Evolutionary conservation across 2,888 invertebrate species (phyloP), one percentile per base, ranked within the genome.

Genomic region (Mesorhabditis belari): DNA sequence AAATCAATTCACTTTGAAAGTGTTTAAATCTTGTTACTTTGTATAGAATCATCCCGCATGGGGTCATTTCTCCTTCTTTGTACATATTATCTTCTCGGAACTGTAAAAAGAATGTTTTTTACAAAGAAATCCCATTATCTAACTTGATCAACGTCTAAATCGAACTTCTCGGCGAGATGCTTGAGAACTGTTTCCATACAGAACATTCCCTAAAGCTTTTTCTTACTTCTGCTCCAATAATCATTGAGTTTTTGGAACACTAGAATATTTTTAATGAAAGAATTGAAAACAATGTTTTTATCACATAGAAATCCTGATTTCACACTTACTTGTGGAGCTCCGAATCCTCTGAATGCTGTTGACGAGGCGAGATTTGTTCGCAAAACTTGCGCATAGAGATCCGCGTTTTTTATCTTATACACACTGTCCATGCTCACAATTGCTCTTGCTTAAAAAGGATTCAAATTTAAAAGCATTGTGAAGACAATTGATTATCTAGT

Each of bases 291-390:
- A n/a, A n/a, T n/a, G n/a, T n/a, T n/a, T n/a, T n/a, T n/a, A n/a
- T n/a, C n/a, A n/a, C n/a, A n/a, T n/a, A n/a, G n/a, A n/a, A n/a
- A n/a, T n/a, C n/a, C n/a, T n/a, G n/a, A n/a, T n/a, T n/a, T n/a
- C n/a, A n/a, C n/a, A n/a, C n/a, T n/a, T n/a, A n/a, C n/a, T 17
- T 92, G 92, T 0, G 92, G 92, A 0, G 88, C 91, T 5, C 92
- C 92, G 77, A 92, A 92, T 21, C 70, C 71, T 59, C 73, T 63
- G 50, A 93, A 94, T 0, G 94, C 94, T 0, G 93, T 94, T 80
- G 91, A 92, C 0, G 92, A 91, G 0, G 92, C 88, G 56, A 91
- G 82, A 84, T 95, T 92, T 0, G 94, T 95, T 82, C 87, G 88
- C 79, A 93, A 94, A 12, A 82, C 57, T 44, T 65, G 64, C 3